Evolutionary conservation across 2,888 invertebrate species (phyloP), one percentile per base, ranked within the genome.

Genomic region (Oscheius onirici): DNA sequence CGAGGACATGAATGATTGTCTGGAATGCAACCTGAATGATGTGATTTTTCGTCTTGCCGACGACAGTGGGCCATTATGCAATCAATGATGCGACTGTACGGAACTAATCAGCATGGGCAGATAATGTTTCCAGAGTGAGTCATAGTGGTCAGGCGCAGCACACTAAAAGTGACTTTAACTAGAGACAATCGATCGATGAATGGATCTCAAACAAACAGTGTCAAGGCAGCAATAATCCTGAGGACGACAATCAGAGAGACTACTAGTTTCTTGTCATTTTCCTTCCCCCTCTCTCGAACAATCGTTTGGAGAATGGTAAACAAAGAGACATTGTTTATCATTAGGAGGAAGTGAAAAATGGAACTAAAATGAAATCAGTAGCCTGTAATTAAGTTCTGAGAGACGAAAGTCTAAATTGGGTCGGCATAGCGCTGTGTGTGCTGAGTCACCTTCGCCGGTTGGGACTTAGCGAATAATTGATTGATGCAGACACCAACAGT

Each of bases 401-500:
- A 49, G 22, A 10, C 49, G 17, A 49, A 49, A 49, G 17, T 20
- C 43, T 58, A 61, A 63, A 63, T 28, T 46, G 49, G 49, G 49
- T 24, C 49, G 63, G 17, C 28, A 22, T n/a, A 3, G 49, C 34
- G 8, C 5, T 34, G 34, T 49, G 28, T 26, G 49, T n/a, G 49
- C 63, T 63, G 63, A 63, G 49, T 63, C 63, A 63, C 17, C 63
- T 41, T 22, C 63, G 49, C 49, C 43, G 41, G 60, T 60, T 60
- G 60, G 60, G 43, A 41, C 60, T 46, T 43, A 43, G 60, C 63
- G 63, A 63, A 63, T 63, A 63, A 63, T 63, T 63, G 63, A 63
- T 63, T 63, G 63, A 63, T 63, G 49, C 63, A 26, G 63, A 49
- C 63, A 49, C 49, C 46, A 63, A 63, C 63, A 63, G 63, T 63